phyloP scores from a whole-genome alignment of 2,888 invertebrate species.

The Chrysina gloriosa region DNA sequence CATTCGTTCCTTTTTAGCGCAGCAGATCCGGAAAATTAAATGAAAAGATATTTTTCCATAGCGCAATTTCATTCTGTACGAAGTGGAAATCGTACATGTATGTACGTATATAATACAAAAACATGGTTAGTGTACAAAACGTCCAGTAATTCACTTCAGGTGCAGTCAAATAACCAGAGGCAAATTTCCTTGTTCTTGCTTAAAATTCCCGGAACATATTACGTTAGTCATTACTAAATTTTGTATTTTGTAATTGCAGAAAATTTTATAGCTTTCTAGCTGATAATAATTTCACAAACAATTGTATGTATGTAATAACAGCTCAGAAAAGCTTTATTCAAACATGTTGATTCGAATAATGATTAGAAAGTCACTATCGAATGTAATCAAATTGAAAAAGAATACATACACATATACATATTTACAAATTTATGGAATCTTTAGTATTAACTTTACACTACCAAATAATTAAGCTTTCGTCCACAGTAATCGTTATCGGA shows the following conservation, averaged over 20 bases:
- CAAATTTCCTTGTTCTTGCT: background rate
- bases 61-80: background rate
- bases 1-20: background rate
- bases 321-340: too few species aligned
- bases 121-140: background rate
- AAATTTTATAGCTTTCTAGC: background rate
- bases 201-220: background rate
- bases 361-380: too few species aligned
- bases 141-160: background rate
- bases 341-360: too few species aligned
- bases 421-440: too few species aligned
- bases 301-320: background rate
- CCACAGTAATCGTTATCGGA: too few species aligned
- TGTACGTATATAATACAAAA: too few species aligned
- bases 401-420: too few species aligned
- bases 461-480: too few species aligned
- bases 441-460: too few species aligned
- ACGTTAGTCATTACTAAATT: too few species aligned
- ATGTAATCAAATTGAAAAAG: too few species aligned
- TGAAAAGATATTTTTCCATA: conserved; percentile 3
- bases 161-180: background rate
- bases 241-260: too few species aligned
- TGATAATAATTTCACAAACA: background rate
- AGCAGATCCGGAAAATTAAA: conserved; percentile 17
- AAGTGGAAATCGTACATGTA: background rate